Conservation (phyloP, 2,113 vertebrate species). For the Heterocephalus glaber region DNA sequence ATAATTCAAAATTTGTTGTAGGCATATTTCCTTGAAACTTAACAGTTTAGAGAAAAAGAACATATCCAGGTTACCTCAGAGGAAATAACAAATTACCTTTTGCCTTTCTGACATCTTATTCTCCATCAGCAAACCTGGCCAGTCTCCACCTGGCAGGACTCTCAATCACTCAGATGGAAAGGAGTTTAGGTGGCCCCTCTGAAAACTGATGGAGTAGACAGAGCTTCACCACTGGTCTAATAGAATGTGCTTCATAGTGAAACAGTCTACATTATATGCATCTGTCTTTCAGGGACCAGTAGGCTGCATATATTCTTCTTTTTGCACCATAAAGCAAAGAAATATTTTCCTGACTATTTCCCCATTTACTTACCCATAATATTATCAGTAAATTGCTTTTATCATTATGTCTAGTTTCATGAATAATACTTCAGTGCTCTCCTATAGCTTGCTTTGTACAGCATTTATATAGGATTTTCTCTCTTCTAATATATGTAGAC, state of each 20-base stretch:
- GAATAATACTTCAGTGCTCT: conserved; percentile 66
- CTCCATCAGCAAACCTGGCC: conserved; percentile 59
- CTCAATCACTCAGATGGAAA: conserved; percentile 73
- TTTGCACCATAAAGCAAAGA: conserved; percentile 72
- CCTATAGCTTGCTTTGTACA: conserved; percentile 44
- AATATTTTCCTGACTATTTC: conserved; percentile 72
- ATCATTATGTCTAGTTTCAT: conserved; percentile 65
- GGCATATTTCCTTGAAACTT: conserved; percentile 47
- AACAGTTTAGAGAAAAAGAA: conserved; percentile 63
- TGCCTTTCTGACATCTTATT: conserved; percentile 74
- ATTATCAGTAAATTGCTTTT: conserved; percentile 76
- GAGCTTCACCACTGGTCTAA: conserved; percentile 53
- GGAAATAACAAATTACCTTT: conserved; percentile 72
- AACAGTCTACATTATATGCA: conserved; percentile 26
- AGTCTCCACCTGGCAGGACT: conserved; percentile 45
- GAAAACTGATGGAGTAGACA: conserved; percentile 70
- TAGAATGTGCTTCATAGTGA: conserved; percentile 53
- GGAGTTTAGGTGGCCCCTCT: conserved; percentile 56
- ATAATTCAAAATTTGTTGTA: conserved; percentile 21
- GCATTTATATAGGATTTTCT: conserved; percentile 49
- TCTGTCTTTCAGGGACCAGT: conserved; percentile 75
- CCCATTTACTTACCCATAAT: conserved; percentile 68
- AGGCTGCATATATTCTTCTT: conserved; percentile 54
- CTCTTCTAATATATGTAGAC: conserved; percentile 33
- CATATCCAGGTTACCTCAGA: conserved; percentile 60